Base-by-base conservation (phyloP, 2,113 vertebrate genomes). In the Anoplopoma fimbria region DNA sequence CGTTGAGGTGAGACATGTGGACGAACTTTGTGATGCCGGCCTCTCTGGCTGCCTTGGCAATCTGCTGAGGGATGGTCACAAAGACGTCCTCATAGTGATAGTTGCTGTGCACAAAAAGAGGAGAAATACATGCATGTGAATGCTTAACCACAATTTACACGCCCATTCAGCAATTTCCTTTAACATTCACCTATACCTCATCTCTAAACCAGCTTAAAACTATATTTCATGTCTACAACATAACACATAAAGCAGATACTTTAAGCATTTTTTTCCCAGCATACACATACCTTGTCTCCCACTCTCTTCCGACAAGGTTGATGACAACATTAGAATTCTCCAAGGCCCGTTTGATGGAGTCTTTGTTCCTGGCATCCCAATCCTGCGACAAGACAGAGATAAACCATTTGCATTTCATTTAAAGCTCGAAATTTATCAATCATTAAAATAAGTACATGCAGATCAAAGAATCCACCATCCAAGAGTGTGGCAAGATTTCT, bases 1-100 rank as follows among this genome's bases (percentile, higher is more conserved):
- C 97, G 71, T 99, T 99, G 53, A 99, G 95, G 87, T 99, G 98
- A 77, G 98, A 99, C 81, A 99, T 51, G 33, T 99, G 98, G 90
- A 99, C 71, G 0, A 99, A 64, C 61, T 96, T 98, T 73, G 96
- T 89, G 89, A 99, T 93, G 64, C 98, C 98, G 0, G 95, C 96
- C 86, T 98, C 95, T 69, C 91, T 96, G 49, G 95, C 87, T 62
- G 95, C 88, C 86, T 86, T 93, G 2, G 98, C 98, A 17, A 99
- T 97, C 58, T 90, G 87, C 79, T 90, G 94, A 29, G 98, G 97
- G 94, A 99, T 97, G 88, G 74, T 94, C 71, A 97, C 96, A 74
- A 96, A 97, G 63, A 95, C 91, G 13, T 99, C 97, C 75, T 99
- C 96, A 79, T 95, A 99, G 84, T 23, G 87, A 85, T 95, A 98